Conservation (phyloP, 1,140 invertebrate genomes). For the Drosophila takahashii region DNA sequence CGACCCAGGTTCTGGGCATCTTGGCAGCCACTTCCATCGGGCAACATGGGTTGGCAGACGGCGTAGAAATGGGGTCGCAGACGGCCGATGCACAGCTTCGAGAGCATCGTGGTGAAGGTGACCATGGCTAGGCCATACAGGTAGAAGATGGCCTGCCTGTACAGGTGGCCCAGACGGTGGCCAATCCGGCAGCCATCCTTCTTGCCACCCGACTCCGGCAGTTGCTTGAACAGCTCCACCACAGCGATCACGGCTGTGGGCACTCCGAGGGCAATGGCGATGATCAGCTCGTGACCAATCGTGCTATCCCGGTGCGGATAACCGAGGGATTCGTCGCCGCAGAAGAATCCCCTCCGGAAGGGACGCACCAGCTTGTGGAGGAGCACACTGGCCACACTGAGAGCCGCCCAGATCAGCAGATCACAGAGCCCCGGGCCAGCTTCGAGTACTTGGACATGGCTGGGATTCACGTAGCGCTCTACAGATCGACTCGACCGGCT, state of each 20-base stretch:
- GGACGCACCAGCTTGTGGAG: constrained; percentile 86
- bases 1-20: constrained; percentile 86
- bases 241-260: constrained; percentile 66
- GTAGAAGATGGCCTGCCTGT: constrained; percentile 91
- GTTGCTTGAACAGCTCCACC: constrained; percentile 76
- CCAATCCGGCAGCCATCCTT: constrained; percentile 77
- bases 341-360: constrained; percentile 96
- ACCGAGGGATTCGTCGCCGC: constrained; percentile 95
- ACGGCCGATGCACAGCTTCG: constrained; percentile 95
- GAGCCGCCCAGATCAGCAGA: constrained; percentile 61
- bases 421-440: constrained; percentile 69
- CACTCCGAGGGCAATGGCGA: constrained; percentile 44
- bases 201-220: constrained; percentile 52
- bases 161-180: constrained; percentile 89
- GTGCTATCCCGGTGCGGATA: constrained; percentile 93
- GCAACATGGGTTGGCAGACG: constrained; percentile 88
- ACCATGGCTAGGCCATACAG: constrained; percentile 93
- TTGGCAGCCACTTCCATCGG: constrained; percentile 85
- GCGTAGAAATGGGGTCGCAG: constrained; percentile 95
- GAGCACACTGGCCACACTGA: constrained; percentile 50
- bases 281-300: constrained; percentile 84
- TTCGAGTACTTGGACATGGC: constrained; percentile 74
- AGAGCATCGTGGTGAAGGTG: constrained; percentile 93
- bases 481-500: constrained; percentile 41
- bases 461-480: constrained; percentile 5